These are phyloP conservation scores for Penaeus chinensis DNA, from an alignment of 1,140 invertebrate species.

Conservation along the genomic window DNA sequence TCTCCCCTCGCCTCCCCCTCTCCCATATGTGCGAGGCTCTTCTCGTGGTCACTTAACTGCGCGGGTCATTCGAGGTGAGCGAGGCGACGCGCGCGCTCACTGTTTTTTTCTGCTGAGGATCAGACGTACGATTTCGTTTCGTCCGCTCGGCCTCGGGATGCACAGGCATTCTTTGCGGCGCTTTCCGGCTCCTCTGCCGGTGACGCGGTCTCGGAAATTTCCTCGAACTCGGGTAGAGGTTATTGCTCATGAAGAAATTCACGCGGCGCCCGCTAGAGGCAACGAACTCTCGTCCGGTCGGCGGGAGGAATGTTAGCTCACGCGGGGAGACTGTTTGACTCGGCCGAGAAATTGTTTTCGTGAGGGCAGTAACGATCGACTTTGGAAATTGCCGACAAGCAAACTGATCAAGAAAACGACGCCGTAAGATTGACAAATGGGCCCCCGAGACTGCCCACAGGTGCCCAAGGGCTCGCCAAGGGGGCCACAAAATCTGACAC, in stretches of 20 bases:
- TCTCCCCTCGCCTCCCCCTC: background rate
- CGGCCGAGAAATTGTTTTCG: constrained; percentile 50
- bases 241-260: background rate
- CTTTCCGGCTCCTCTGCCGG: too few species aligned
- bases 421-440: constrained; percentile 57
- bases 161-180: background rate
- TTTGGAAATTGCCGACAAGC: constrained; percentile 58
- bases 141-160: constrained; percentile 3
- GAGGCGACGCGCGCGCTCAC: constrained; percentile 10
- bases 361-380: constrained; percentile 55
- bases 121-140: constrained; percentile 27
- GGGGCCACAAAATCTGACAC: too few species aligned
- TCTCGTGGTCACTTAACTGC: constrained; percentile 56
- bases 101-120: constrained; percentile 17
- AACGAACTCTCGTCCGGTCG: background rate
- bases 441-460: constrained; percentile 7
- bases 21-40: constrained; percentile 27
- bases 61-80: constrained; percentile 50
- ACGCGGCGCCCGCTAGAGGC: constrained; percentile 5
- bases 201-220: background rate
- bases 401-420: constrained; percentile 60
- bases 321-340: constrained; percentile 34
- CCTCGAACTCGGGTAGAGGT: background rate
- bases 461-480: background rate
- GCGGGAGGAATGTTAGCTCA: constrained; percentile 1